Evolutionary conservation across 2,113 vertebrate genomes (phyloP).

Genomic region (Dasypus novemcinctus): DNA sequence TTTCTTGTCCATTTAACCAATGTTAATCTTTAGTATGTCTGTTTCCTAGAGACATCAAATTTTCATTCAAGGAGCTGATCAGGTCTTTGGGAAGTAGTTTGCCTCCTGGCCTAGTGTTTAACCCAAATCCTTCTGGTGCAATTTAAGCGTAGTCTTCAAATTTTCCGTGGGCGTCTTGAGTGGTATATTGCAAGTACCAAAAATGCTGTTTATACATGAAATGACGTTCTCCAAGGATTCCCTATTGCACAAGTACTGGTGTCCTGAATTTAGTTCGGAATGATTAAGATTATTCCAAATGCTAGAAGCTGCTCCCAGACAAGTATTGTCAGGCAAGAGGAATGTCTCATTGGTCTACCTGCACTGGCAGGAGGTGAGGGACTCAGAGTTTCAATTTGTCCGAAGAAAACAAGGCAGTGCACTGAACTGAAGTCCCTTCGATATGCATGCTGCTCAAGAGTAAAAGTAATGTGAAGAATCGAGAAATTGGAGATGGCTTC

Average conservation of each 20-base stretch:
- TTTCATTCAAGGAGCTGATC: neutral
- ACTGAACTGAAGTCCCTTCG: accelerated
- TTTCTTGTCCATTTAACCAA: constrained; percentile 13
- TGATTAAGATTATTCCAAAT: neutral
- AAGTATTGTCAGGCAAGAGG: neutral
- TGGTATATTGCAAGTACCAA: neutral
- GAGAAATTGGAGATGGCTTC: too few relatives aligned
- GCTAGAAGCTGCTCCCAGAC: too few relatives aligned
- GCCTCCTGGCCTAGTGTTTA: neutral
- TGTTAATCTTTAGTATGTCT: neutral
- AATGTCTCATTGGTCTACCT: accelerated
- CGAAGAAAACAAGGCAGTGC: neutral
- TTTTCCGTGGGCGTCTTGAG: neutral
- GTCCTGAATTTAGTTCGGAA: neutral
- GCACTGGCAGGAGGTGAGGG: neutral
- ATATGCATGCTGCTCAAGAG: accelerated
- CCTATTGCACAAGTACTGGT: accelerated
- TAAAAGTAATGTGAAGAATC: too few relatives aligned
- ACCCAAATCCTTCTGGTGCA: neutral
- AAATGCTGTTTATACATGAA: neutral
- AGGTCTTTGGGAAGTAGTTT: neutral
- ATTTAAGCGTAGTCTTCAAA: neutral
- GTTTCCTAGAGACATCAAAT: neutral
- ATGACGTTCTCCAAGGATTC: neutral
- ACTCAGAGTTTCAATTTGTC: neutral